Evolutionary conservation across 1,140 invertebrate species (phyloP).

Genomic region (Brachionus rotundiformis): DNA sequence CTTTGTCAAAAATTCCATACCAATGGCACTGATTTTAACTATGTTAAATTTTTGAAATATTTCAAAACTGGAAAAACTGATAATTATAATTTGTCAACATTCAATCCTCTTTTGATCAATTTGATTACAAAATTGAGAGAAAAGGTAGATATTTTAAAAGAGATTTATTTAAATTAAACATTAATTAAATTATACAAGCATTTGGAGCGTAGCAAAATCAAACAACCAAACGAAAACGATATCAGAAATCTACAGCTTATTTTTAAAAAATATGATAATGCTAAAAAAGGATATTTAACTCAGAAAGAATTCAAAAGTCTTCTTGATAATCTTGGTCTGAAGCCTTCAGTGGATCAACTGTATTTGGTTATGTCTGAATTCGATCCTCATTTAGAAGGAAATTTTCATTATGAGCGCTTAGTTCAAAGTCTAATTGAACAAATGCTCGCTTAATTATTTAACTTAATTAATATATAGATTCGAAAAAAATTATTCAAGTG

Average conservation of each 20-base stretch:
- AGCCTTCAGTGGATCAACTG: neutral
- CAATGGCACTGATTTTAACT: constrained; percentile 11
- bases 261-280: constrained; percentile 24
- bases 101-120: neutral
- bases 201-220: neutral
- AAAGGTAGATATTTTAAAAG: neutral
- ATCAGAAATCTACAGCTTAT: neutral
- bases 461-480: neutral
- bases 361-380: constrained; percentile 11
- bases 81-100: neutral
- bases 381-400: neutral
- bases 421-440: neutral
- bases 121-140: constrained; percentile 8
- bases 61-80: neutral
- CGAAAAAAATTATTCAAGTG: neutral
- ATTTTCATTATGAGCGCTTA: neutral
- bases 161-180: neutral
- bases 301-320: constrained; percentile 6
- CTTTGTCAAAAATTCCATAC: constrained; percentile 10
- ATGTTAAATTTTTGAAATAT: constrained; percentile 34
- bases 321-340: neutral
- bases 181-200: neutral
- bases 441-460: neutral
- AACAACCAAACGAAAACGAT: neutral
- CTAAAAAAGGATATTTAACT: constrained; percentile 33